Conservation (phyloP, 2,797 vertebrate species). For the Sebastes itinus region DNA sequence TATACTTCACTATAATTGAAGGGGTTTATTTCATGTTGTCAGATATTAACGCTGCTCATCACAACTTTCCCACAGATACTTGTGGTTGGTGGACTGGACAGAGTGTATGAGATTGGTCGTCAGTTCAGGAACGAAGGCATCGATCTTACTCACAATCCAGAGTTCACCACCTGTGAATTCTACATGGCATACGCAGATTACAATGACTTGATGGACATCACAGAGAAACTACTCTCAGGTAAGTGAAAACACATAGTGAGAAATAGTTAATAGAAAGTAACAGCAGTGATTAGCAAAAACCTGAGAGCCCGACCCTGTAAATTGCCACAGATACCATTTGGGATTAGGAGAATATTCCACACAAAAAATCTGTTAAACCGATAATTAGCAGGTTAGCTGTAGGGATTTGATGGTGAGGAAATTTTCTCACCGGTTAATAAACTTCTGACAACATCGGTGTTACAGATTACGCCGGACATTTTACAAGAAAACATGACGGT, state of each 20-base stretch:
- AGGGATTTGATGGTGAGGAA: too few species aligned
- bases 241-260: neutral
- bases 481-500: too few species aligned
- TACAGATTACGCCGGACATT: too few species aligned
- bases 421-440: too few species aligned
- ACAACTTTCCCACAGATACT: conserved; percentile 87
- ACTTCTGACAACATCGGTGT: too few species aligned
- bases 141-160: conserved; percentile 97
- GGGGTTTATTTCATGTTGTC: neutral
- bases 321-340: neutral
- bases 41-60: neutral
- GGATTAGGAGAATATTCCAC: neutral
- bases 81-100: conserved; percentile 95
- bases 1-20: neutral
- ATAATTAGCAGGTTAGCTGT: neutral
- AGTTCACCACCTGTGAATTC: conserved; percentile 99
- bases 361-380: neutral
- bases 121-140: conserved; percentile 99
- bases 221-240: conserved; percentile 96
- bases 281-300: neutral
- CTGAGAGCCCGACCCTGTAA: neutral
- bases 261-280: neutral
- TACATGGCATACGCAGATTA: conserved; percentile 99
- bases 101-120: conserved; percentile 96
- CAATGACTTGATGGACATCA: conserved; percentile 95